Percentiles rank a stretch among this genome's conserved stretches.
Evolutionary conservation across 2,113 vertebrate species (phyloP).

Genomic region (Centropus unirufus): DNA sequence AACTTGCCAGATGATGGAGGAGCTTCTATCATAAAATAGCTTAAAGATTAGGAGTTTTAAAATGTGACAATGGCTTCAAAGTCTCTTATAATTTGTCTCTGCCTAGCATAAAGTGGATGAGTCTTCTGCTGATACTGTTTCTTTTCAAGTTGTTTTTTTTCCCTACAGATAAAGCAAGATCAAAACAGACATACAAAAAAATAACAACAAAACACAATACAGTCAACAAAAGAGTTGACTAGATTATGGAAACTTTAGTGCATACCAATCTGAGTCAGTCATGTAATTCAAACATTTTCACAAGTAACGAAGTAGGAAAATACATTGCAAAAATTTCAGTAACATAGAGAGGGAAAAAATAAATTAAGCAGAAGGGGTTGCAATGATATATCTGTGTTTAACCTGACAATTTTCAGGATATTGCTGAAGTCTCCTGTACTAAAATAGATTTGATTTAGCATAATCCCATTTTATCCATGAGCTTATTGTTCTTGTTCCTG

Average conservation of each 20-base stretch:
- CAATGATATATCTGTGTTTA: conserved; percentile 8
- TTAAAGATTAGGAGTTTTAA: not conserved
- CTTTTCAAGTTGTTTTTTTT: not conserved
- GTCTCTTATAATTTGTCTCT: not conserved
- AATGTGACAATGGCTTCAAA: not conserved
- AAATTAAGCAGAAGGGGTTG: not conserved
- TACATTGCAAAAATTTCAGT: not conserved
- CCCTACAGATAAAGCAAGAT: not conserved
- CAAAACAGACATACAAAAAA: not conserved
- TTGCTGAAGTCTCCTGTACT: not conserved
- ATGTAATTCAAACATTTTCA: not conserved
- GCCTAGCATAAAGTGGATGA: not conserved
- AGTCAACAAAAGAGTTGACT: not conserved
- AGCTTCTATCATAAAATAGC: not conserved
- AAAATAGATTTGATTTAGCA: conserved; percentile 35
- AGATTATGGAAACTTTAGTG: not conserved
- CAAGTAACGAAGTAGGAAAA: not conserved
- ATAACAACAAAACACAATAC: too few species aligned
- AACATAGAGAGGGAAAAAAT: not conserved
- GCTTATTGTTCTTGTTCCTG: not conserved
- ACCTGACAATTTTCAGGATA: conserved; percentile 20
- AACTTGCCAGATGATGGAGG: not conserved
- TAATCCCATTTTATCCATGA: conserved; percentile 34
- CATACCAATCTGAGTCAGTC: not conserved
- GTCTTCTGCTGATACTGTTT: not conserved